phyloP scores from a whole-genome alignment of 2,113 vertebrate genomes.

The Sebastes fasciatus region DNA sequence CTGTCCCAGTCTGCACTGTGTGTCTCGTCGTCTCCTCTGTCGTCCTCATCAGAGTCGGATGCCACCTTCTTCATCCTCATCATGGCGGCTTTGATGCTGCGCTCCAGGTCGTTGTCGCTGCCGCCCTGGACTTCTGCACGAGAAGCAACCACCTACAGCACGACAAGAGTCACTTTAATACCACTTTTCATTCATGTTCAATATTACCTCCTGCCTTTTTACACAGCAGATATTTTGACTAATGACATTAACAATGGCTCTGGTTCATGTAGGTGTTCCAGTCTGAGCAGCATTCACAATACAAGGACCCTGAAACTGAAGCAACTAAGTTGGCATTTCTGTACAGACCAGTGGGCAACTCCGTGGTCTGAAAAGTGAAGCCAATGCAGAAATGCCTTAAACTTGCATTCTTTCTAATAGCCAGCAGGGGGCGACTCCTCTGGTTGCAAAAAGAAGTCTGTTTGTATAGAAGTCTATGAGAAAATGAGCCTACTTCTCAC shows the following conservation, averaged over 20 bases:
- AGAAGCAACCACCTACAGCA: conserved; percentile 57
- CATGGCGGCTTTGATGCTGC: conserved; percentile 93
- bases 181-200: neutral
- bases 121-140: conserved; percentile 24
- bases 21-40: conserved; percentile 67
- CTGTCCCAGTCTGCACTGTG: conserved; percentile 75
- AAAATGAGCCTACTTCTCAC: no score
- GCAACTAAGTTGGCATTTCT: neutral
- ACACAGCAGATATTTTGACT: no score
- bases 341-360: no score
- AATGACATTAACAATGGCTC: neutral
- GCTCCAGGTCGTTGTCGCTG: conserved; percentile 87
- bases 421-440: no score
- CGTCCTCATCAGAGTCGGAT: conserved; percentile 90
- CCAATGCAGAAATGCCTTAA: no score
- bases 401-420: no score
- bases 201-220: neutral
- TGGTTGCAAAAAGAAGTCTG: no score
- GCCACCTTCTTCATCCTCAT: conserved; percentile 95
- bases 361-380: no score
- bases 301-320: neutral
- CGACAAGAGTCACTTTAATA: neutral
- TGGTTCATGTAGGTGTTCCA: neutral
- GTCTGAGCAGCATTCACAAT: neutral
- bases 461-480: no score